Evolutionary conservation across 2,888 invertebrate genomes (phyloP).

Genomic region (Macrophya annulata): DNA sequence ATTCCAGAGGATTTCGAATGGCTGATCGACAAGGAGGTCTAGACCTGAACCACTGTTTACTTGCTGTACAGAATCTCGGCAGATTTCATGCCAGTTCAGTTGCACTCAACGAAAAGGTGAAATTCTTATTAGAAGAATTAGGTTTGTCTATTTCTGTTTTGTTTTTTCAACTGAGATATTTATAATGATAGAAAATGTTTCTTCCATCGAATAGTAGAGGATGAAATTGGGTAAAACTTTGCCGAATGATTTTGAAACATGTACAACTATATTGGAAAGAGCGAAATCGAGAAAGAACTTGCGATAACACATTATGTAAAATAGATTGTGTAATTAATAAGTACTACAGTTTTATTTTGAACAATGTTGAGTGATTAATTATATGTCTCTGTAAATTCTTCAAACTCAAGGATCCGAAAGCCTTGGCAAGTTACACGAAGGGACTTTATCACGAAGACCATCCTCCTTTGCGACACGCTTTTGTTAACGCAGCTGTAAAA

Average conservation of each 20-base stretch:
- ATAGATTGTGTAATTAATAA: background rate
- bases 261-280: background rate
- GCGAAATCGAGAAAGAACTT: background rate
- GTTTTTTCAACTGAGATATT: background rate
- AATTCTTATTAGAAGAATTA: background rate
- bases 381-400: background rate
- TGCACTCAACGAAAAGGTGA: constrained; percentile 81
- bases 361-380: background rate
- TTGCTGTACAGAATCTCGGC: constrained; percentile 81
- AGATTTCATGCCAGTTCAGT: constrained; percentile 82
- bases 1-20: constrained; percentile 81
- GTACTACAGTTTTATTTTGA: background rate
- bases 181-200: background rate
- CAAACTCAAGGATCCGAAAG: constrained; percentile 9
- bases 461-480: background rate
- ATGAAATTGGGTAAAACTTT: background rate
- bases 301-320: background rate
- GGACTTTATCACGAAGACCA: background rate
- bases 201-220: background rate
- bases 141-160: background rate
- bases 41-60: constrained; percentile 81
- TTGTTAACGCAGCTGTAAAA: background rate
- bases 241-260: background rate
- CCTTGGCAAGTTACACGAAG: background rate
- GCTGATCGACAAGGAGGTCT: constrained; percentile 81